phyloP scores from a whole-genome alignment of 92 coral and sea anemone species.

The Parazoanthus swiftii region DNA sequence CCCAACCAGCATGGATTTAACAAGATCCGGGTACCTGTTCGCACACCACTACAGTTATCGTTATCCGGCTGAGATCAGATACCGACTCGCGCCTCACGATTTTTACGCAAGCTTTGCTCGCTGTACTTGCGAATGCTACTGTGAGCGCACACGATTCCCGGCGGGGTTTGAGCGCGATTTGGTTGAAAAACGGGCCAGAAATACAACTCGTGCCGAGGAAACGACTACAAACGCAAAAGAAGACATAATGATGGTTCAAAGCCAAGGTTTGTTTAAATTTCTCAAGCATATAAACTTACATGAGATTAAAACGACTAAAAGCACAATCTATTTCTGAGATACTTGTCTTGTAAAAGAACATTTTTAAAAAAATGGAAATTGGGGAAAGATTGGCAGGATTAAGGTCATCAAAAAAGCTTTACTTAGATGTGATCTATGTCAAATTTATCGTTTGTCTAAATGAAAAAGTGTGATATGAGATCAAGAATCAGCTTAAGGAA shows the following conservation, averaged over 20 bases:
- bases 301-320: not conserved
- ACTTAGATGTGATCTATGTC: not conserved
- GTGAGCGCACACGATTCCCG: slow-evolving; percentile 3
- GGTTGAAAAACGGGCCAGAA: not conserved
- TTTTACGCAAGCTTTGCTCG: slow-evolving; percentile 1
- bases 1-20: slow-evolving; percentile 28
- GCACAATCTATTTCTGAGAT: not conserved
- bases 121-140: slow-evolving; percentile 37
- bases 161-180: slow-evolving; percentile 6
- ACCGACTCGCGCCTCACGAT: slow-evolving; percentile 21
- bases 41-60: slow-evolving; percentile 19
- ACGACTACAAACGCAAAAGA: slow-evolving; percentile 1
- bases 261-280: slow-evolving; percentile 26
- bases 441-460: not conserved
- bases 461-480: not conserved
- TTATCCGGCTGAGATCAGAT: slow-evolving; percentile 29
- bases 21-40: slow-evolving; percentile 1
- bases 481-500: not conserved
- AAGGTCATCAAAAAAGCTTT: not conserved
- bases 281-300: not conserved
- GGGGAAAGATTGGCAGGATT: not conserved
- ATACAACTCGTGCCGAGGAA: not conserved
- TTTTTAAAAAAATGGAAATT: not conserved
- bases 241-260: slow-evolving; percentile 13
- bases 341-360: not conserved